Evolutionary conservation across 2,797 vertebrate genomes (phyloP), one percentile per base, ranked within the genome.

Genomic region (Cyprinodon diabolis): DNA sequence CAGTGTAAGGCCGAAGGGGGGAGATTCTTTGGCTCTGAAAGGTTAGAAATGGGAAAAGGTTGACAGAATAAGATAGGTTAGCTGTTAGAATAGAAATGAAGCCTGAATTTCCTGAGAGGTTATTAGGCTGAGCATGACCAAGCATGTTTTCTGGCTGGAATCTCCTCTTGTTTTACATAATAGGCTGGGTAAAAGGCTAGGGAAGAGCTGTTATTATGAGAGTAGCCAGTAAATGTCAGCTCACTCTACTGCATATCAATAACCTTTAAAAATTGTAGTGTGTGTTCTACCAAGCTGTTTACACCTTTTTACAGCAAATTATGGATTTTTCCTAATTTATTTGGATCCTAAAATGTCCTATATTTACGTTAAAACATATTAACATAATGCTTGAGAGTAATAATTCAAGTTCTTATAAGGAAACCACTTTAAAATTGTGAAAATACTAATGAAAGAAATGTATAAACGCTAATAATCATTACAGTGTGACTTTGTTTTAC

Each of bases 141-240:
- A 80, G 75, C 80, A 75, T 87, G 79, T 81, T 12, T 89, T 87
- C 74, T 75, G 47, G 66, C 76, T 57, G 72, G 81, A 82, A 78
- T 83, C 75, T 48, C 62, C 62, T 74, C 70, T 74, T 78, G 75
- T 82, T 84, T 86, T 76, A 87, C 75, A 84, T 84, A 81, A 79
- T 77, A 60, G 58, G 72, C 72, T 54, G 68, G 75, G 72, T 76
- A 76, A 84, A 86, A 89, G 78, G 84, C 79, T 80, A 80, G 83
- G 79, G 72, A 76, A 72, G 74, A 79, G 45, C 71, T 69, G 66
- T 77, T 69, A 86, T 83, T 60, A 74, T 43, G 58, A 75, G 72
- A 71, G 72, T 71, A 74, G 51, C 45, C 71, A 70, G 72, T 75
- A 86, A 90, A 90, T 88, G 87, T 88, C 86, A 90, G 83, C 56